phyloP scores from a whole-genome alignment of 2,888 invertebrate genomes.

The Psylliodes chrysocephalus region DNA sequence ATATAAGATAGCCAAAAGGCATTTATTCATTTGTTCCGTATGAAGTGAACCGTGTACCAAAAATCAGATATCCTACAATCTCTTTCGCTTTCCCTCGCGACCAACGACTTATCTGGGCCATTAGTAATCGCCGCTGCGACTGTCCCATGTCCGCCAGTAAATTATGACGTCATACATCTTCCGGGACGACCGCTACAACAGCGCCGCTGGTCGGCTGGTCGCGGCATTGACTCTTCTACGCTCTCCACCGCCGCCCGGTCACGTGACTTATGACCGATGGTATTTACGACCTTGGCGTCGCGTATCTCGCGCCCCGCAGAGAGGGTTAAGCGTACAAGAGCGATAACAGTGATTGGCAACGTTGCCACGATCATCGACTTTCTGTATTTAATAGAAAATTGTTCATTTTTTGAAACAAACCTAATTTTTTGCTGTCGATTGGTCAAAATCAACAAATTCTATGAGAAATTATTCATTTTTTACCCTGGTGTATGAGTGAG shows the following conservation, averaged over 20 bases:
- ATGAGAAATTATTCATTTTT: too few relatives aligned
- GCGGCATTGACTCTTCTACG: slow-evolving; percentile 10
- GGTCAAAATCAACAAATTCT: too few relatives aligned
- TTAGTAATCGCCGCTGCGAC: slow-evolving; percentile 36
- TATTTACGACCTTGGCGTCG: slow-evolving; percentile 41
- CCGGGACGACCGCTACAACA: slow-evolving; percentile 28
- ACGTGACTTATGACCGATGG: slow-evolving; percentile 51
- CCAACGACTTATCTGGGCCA: slow-evolving; percentile 31
- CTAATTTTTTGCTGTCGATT: too few relatives aligned
- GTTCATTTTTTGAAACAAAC: too few relatives aligned
- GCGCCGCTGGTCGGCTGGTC: slow-evolving; percentile 33
- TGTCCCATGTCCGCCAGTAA: slow-evolving; percentile 44
- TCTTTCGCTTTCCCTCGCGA: slow-evolving; percentile 17
- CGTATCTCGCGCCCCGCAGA: slow-evolving; percentile 22
- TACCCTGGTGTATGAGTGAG: too few relatives aligned
- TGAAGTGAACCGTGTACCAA: slow-evolving; percentile 9
- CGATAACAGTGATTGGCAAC: slow-evolving; percentile 15
- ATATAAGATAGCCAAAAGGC: not conserved
- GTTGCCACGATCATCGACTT: slow-evolving; percentile 16
- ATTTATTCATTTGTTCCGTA: not conserved
- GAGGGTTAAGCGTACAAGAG: slow-evolving; percentile 24
- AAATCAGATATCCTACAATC: slow-evolving; percentile 19
- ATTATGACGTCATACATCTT: slow-evolving; percentile 54
- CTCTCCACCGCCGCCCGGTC: slow-evolving; percentile 32
- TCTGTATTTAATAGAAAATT: too few relatives aligned